These are phyloP conservation scores for Botia almorhae DNA, from an alignment of 2,797 vertebrate species.

Conservation along the genomic window DNA sequence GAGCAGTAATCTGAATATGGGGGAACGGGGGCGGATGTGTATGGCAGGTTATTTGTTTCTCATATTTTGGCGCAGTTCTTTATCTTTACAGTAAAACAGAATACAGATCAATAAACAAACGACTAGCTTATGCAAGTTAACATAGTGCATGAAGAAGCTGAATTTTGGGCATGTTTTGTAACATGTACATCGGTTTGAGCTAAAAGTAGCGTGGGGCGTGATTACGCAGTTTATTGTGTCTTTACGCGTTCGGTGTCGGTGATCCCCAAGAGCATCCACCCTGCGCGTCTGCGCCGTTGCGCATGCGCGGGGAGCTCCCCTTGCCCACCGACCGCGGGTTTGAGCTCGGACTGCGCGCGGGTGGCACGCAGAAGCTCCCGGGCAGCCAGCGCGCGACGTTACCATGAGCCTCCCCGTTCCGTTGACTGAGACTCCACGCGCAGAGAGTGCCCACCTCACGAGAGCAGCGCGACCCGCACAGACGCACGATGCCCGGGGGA, in stretches of 20 bases:
- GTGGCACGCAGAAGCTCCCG: constrained; percentile 70
- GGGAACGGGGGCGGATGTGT: no score
- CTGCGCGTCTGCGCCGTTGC: constrained; percentile 38
- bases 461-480: constrained; percentile 59
- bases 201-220: no score
- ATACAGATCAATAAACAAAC: no score
- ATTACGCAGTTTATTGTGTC: not conserved
- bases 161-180: no score
- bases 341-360: constrained; percentile 72
- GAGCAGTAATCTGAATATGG: no score
- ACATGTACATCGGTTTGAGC: no score
- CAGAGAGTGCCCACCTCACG: constrained; percentile 66
- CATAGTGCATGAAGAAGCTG: no score
- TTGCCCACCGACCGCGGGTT: constrained; percentile 67
- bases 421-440: constrained; percentile 70
- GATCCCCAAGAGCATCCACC: constrained; percentile 17
- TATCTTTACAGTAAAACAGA: no score
- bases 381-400: constrained; percentile 83
- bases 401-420: constrained; percentile 88
- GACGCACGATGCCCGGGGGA: constrained; percentile 93
- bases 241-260: constrained; percentile 4
- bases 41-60: no score
- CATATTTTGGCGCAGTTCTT: no score
- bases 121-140: no score
- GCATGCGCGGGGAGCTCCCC: constrained; percentile 72